phyloP scores from a whole-genome alignment of 1,140 invertebrate species.

The Doryteuthis pealeii region DNA sequence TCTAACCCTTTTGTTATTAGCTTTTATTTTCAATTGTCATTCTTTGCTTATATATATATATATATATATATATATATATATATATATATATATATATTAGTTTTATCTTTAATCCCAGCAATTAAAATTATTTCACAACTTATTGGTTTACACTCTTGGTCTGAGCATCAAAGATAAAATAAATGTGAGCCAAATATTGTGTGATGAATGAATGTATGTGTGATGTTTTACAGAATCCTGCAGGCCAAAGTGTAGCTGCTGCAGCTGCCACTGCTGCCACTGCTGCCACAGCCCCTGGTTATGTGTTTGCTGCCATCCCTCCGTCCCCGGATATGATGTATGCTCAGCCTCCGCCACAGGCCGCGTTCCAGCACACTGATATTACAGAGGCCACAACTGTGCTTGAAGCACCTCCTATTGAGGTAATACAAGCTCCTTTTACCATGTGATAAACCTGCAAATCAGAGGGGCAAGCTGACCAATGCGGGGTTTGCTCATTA shows the following conservation, averaged over 20 bases:
- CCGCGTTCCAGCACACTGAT: conserved; percentile 41
- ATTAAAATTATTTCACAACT: no score
- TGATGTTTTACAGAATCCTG: conserved; percentile 34
- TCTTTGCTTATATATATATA: no score
- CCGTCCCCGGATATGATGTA: conserved; percentile 52
- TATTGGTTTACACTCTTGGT: no score
- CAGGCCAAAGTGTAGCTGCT: conserved; percentile 31
- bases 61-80: no score
- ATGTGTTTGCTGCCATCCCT: conserved; percentile 48
- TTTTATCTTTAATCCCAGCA: no score
- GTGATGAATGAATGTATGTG: background rate
- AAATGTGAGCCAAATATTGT: no score
- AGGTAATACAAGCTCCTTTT: conserved; percentile 48
- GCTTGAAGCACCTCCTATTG: conserved; percentile 43
- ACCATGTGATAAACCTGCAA: conserved; percentile 20
- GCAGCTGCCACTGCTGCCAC: background rate
- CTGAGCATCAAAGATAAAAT: no score
- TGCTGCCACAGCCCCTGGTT: conserved; percentile 33
- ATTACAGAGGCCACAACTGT: conserved; percentile 42
- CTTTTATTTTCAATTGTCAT: no score
- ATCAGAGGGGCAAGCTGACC: no score
- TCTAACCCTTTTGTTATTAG: no score
- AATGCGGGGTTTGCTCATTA: no score
- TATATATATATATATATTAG: no score
- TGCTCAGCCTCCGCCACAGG: conserved; percentile 43